Conservation (phyloP, 2,797 vertebrate genomes). For the Lagodon rhomboides region DNA sequence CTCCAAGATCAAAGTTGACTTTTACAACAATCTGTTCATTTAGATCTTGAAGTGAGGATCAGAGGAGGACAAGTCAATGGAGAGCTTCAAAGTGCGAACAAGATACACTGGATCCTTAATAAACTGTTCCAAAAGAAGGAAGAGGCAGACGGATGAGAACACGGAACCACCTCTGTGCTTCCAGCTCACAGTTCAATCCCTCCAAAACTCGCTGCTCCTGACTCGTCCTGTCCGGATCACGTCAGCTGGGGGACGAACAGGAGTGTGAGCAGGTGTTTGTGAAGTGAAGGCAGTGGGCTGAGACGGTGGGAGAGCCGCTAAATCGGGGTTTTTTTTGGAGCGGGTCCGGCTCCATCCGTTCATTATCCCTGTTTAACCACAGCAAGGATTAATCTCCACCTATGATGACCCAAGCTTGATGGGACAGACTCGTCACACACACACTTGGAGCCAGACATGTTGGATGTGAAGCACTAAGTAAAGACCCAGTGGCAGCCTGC, state of each 20-base stretch:
- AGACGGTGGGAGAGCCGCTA: neutral
- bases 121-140: neutral
- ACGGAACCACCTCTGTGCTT: neutral
- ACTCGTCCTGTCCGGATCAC: neutral
- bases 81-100: neutral
- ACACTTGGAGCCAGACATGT: slow-evolving; percentile 10
- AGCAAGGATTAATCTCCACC: slow-evolving; percentile 49
- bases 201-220: neutral
- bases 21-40: neutral
- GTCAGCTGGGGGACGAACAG: neutral
- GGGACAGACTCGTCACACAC: slow-evolving; percentile 6
- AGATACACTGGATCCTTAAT: neutral
- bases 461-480: neutral
- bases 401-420: slow-evolving; percentile 2
- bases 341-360: neutral
- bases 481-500: accelerated
- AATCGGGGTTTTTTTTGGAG: slow-evolving; percentile 4
- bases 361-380: slow-evolving; percentile 46
- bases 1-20: neutral
- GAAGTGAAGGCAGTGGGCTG: neutral
- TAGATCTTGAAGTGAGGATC: neutral
- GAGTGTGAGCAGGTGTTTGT: neutral
- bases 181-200: neutral
- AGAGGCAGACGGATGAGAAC: neutral
- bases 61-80: too few species aligned